Conservation (phyloP, 2,113 vertebrate species). For the Oxyruncus cristatus region DNA sequence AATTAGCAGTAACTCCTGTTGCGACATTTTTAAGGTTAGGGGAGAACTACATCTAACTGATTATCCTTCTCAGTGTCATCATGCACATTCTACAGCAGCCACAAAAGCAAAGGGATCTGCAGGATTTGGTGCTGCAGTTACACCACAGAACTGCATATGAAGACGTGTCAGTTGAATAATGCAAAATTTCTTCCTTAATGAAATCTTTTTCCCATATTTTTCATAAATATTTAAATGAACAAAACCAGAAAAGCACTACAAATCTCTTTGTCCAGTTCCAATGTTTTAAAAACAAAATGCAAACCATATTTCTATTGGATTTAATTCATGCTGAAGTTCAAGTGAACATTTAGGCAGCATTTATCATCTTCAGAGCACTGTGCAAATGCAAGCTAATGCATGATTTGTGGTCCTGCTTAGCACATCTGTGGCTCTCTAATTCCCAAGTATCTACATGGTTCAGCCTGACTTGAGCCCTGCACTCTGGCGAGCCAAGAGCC, state of each 20-base stretch:
- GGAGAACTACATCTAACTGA: neutral
- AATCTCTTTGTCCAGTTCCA: neutral
- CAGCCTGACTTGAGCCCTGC: neutral
- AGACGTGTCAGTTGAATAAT: neutral
- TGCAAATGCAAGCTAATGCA: neutral
- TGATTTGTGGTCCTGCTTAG: neutral
- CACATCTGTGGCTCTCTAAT: rapidly evolving
- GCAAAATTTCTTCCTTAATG: neutral
- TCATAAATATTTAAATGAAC: neutral
- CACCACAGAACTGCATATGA: neutral
- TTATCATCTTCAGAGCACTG: neutral
- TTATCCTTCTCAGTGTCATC: neutral
- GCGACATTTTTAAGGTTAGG: neutral
- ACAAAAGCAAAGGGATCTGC: neutral
- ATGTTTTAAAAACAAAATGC: neutral
- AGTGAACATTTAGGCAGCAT: neutral
- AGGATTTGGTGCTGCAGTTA: neutral
- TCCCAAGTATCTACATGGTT: neutral
- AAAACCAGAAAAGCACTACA: neutral
- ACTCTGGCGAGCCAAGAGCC: neutral
- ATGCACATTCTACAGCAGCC: neutral
- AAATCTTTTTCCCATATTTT: neutral
- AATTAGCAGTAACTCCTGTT: neutral
- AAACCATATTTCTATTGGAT: neutral
- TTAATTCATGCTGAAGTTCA: neutral